A percentile compares a stretch with the other conserved stretches of the same genome.
Evolutionary conservation across 2,888 invertebrate genomes (phyloP).

Genomic region (Amorpha juglandis): DNA sequence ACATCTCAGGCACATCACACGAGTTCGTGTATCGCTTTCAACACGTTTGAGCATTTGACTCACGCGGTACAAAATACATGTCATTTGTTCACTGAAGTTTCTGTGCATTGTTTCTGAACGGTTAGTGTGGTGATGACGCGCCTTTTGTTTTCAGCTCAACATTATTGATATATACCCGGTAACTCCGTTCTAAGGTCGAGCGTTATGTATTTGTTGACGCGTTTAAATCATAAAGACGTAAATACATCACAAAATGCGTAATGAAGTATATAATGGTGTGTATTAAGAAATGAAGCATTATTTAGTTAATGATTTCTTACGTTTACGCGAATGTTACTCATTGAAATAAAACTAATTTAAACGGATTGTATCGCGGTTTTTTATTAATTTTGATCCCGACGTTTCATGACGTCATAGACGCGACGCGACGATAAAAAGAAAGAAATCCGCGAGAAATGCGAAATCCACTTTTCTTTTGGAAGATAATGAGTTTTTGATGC

Average conservation of each 20-base stretch:
- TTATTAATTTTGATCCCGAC: no score
- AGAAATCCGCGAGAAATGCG: no score
- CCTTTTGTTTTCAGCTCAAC: not conserved
- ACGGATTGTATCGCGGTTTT: no score
- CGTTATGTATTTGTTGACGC: conserved; percentile 1
- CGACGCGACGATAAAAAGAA: no score
- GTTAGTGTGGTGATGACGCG: not conserved
- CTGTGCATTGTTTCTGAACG: conserved; percentile 7
- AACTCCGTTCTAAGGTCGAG: not conserved
- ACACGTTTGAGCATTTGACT: conserved; percentile 9
- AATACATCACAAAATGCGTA: conserved; percentile 3
- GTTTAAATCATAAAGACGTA: not conserved
- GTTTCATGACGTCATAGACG: no score
- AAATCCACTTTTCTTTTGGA: no score
- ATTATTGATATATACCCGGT: conserved; percentile 14
- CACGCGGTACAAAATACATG: conserved; percentile 3
- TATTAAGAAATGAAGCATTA: not conserved
- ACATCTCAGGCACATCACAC: not conserved
- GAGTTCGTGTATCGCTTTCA: conserved; percentile 9
- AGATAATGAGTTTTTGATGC: no score
- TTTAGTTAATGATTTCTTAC: no score
- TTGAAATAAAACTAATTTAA: no score
- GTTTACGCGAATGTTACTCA: no score
- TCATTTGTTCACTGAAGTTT: conserved; percentile 8
- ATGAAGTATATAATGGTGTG: not conserved